Conservation (phyloP, 1,140 invertebrate species). For the Zaprionus africanus region DNA sequence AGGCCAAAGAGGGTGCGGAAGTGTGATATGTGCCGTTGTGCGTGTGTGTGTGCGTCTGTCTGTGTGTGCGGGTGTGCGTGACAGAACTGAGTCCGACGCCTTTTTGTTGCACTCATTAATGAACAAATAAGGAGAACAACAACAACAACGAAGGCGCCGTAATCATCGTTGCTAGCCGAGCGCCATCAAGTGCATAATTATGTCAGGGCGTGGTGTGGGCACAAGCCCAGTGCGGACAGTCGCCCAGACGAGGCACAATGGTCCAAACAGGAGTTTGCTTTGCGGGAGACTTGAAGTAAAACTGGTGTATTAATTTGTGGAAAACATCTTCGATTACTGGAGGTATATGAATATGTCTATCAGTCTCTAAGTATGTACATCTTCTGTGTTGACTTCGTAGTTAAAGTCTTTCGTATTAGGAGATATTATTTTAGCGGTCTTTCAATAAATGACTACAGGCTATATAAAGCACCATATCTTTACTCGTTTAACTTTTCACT, state of each 20-base stretch:
- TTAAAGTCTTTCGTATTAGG: no score
- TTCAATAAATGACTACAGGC: no score
- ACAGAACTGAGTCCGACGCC: slow-evolving; percentile 40
- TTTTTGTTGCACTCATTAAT: slow-evolving; percentile 82
- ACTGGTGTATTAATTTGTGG: neutral
- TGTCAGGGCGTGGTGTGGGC: slow-evolving; percentile 36
- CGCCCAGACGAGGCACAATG: neutral
- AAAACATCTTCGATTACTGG: neutral
- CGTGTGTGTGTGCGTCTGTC: slow-evolving; percentile 22
- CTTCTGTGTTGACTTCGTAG: no score
- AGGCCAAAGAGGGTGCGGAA: slow-evolving; percentile 52
- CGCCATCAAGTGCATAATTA: slow-evolving; percentile 80
- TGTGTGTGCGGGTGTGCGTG: slow-evolving; percentile 19
- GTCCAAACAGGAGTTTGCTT: neutral
- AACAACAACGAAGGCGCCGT: slow-evolving; percentile 59
- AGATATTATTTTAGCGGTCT: no score
- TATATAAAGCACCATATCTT: no score
- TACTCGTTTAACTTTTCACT: neutral
- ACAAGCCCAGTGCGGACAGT: slow-evolving; percentile 14
- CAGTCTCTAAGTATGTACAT: neutral
- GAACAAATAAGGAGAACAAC: slow-evolving; percentile 70
- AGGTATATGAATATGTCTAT: neutral
- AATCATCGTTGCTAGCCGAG: slow-evolving; percentile 75
- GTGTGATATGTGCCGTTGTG: slow-evolving; percentile 43
- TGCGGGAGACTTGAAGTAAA: neutral